phyloP scores from a whole-genome alignment of 2,113 vertebrate species.

The Strigops habroptila region DNA sequence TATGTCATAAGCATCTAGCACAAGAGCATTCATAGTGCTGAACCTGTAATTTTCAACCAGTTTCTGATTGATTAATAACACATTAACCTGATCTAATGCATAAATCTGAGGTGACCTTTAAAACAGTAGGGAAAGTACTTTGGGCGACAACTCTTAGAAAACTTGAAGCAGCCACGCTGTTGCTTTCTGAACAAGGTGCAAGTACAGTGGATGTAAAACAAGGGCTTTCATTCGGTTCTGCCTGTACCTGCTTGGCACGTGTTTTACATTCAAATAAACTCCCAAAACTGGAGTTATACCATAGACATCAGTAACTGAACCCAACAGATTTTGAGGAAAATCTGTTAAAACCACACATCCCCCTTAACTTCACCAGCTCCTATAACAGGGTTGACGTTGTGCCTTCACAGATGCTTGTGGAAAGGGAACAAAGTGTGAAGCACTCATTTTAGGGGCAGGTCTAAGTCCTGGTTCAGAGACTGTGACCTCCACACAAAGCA shows the following conservation, averaged over 20 bases:
- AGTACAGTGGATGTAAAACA: not conserved
- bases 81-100: not conserved
- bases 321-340: not conserved
- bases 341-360: not conserved
- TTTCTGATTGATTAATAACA: slow-evolving; percentile 7
- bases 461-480: not conserved
- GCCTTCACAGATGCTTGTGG: not conserved
- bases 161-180: not conserved
- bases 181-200: not conserved
- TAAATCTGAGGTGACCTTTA: not conserved
- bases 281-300: not conserved
- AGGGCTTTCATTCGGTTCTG: not conserved
- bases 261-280: not conserved
- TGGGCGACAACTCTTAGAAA: not conserved
- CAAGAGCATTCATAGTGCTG: not conserved
- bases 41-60: not conserved
- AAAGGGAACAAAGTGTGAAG: not conserved
- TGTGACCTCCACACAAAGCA: not conserved
- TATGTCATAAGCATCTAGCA: not conserved
- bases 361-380: not conserved
- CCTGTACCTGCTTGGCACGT: not conserved
- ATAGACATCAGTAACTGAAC: not conserved
- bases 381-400: not conserved
- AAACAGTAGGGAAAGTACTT: not conserved
- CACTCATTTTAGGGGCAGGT: not conserved